phyloP scores from a whole-genome alignment of 1,140 invertebrate genomes.

The Samia ricini region DNA sequence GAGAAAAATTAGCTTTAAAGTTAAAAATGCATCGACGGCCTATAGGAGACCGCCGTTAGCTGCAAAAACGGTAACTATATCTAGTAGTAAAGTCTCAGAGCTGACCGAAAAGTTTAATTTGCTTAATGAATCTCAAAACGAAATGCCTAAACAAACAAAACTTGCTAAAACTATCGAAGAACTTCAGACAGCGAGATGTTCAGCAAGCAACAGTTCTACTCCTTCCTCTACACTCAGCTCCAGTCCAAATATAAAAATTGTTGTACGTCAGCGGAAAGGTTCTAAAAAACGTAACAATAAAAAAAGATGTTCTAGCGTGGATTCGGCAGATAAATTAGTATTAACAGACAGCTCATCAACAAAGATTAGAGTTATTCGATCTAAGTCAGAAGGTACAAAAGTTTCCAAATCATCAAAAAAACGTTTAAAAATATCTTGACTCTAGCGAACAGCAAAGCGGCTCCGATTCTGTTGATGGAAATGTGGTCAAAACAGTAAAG shows the following conservation, averaged over 20 bases:
- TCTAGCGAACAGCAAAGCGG: conserved; percentile 60
- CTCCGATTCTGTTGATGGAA: conserved; percentile 67
- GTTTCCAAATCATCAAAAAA: conserved; percentile 64
- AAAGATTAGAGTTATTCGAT: conserved; percentile 62
- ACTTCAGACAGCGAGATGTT: conserved; percentile 47
- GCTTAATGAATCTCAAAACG: conserved; percentile 56
- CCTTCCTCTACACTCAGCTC: conserved; percentile 68
- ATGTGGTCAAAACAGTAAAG: conserved; percentile 37
- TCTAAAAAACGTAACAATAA: conserved; percentile 59
- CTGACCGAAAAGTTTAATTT: conserved; percentile 79
- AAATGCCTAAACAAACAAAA: conserved; percentile 61
- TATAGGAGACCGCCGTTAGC: conserved; percentile 59
- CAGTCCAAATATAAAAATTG: conserved; percentile 74
- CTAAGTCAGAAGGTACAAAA: conserved; percentile 72
- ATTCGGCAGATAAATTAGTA: conserved; percentile 67
- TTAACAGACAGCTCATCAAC: conserved; percentile 42
- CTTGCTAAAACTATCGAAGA: conserved; percentile 65
- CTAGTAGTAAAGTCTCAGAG: conserved; percentile 75
- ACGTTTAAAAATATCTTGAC: conserved; percentile 54
- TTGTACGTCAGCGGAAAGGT: conserved; percentile 56
- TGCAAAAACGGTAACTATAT: conserved; percentile 68
- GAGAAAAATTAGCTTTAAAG: conserved; percentile 77
- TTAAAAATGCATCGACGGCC: conserved; percentile 59
- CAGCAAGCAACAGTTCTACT: conserved; percentile 63
- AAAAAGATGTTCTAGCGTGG: conserved; percentile 70